Evolutionary conservation across 2,888 invertebrate species (phyloP), one percentile per base, ranked within the genome.

Genomic region (Rugalucina vietnamica): DNA sequence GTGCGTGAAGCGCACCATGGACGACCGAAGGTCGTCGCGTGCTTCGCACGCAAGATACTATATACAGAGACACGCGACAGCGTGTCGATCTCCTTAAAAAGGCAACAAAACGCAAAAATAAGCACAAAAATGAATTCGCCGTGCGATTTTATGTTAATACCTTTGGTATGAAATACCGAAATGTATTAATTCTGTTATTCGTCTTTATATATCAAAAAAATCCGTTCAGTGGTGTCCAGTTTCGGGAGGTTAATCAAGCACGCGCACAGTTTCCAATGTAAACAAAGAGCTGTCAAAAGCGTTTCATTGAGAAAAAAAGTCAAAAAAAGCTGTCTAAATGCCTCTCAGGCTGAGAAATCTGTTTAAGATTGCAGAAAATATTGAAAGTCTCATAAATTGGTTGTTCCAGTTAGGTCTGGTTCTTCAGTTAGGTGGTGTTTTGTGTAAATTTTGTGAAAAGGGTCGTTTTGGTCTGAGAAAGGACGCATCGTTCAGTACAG

Each of bases 241-340:
- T 43, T 8, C 24, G 54, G 24, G n/a, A 21, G 4, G 24, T 24
- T n/a, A n/a, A n/a, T n/a, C n/a, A 21, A 60, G 29, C 60, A 60
- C 60, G 60, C 60, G 60, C 60, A 60, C 4, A 27, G 60, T 29
- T 60, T 60, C 29, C 60, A 60, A 60, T 60, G 60, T 60, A 60
- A 60, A 60, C 29, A 27, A 60, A 60, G 29, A 60, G 29, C 60
- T 60, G 60, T 18, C 60, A 60, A 54, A 60, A 21, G 1, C 29
- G 27, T 27, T 24, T 60, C 18, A 5, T 8, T 27, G 4, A 27
- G 29, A 60, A 1, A 60, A 60, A 60, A 60, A 60, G 2, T 5
- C 24, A 4, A 60, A 29, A 60, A 12, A 4, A 29, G 60, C 29
- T 60, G 29, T 27, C 10, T 27, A 60, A 60, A 60, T 60, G 60